phyloP scores from a whole-genome alignment of 2,888 invertebrate genomes.

The Anoplius nigerrimus region DNA sequence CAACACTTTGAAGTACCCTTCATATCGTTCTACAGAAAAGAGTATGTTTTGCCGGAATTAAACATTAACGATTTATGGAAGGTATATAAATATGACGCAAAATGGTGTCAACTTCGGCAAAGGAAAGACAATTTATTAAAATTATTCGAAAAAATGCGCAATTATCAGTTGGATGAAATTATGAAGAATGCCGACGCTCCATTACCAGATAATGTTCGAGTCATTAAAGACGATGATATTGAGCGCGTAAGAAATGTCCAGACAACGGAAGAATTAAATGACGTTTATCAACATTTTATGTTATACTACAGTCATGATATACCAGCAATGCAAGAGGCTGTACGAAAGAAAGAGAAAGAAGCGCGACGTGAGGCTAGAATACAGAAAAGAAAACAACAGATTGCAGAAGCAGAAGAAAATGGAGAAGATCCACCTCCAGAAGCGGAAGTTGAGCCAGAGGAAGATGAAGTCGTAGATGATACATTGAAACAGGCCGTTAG shows the following conservation, averaged over 20 bases:
- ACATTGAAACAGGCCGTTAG: conserved; percentile 90
- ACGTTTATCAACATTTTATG: conserved; percentile 94
- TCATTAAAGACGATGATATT: conserved; percentile 91
- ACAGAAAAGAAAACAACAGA: conserved; percentile 74
- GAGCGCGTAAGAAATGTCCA: conserved; percentile 86
- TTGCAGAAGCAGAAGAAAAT: conserved; percentile 80
- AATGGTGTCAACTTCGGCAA: conserved; percentile 93
- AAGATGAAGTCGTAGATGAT: conserved; percentile 77
- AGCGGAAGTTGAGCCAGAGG: conserved; percentile 77
- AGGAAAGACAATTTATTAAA: conserved; percentile 89
- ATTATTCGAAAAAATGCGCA: conserved; percentile 93
- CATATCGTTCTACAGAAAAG: conserved; percentile 98
- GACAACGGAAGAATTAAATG: conserved; percentile 93
- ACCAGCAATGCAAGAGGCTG: conserved; percentile 87
- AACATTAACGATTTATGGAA: conserved; percentile 97
- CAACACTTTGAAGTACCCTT: conserved; percentile 98
- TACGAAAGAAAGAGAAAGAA: conserved; percentile 82
- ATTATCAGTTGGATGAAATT: conserved; percentile 89
- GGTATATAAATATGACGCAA: conserved; percentile 96
- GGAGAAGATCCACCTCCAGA: conserved; percentile 80
- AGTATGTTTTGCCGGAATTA: conserved; percentile 96
- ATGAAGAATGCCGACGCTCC: conserved; percentile 90
- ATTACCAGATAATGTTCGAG: conserved; percentile 87
- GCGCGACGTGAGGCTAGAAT: conserved; percentile 77
- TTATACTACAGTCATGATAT: conserved; percentile 93